These are phyloP conservation scores for Hestina assimilis DNA, from an alignment of 1,140 invertebrate species.

Conservation along the genomic window DNA sequence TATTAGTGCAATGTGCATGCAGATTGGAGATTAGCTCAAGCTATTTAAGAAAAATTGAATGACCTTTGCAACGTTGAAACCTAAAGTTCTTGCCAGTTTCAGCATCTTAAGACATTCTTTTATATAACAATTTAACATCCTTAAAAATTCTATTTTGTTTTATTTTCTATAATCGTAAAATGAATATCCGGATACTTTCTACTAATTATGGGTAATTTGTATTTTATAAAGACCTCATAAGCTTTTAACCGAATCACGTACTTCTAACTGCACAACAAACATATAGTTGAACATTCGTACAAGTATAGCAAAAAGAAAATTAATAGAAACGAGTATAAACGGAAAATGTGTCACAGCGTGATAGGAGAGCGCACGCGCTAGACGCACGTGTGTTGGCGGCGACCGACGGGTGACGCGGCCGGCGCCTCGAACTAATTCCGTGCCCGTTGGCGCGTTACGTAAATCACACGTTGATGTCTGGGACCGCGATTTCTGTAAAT, in stretches of 20 bases:
- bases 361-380: not conserved
- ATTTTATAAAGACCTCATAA: too few species aligned
- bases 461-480: constrained; percentile 31
- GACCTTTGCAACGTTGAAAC: not conserved
- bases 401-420: constrained; percentile 22
- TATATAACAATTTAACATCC: too few species aligned
- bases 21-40: not conserved
- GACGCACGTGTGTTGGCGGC: constrained; percentile 23
- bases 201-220: too few species aligned
- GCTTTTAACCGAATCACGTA: too few species aligned
- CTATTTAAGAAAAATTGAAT: not conserved
- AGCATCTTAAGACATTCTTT: too few species aligned
- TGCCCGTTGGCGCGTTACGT: constrained; percentile 43
- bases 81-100: not conserved
- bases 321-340: not conserved
- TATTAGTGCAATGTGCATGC: constrained; percentile 1
- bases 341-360: constrained; percentile 16
- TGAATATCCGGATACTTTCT: too few species aligned
- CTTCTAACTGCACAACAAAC: too few species aligned
- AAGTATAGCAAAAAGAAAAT: not conserved
- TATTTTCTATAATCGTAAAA: not conserved
- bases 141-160: too few species aligned
- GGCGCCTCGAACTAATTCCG: constrained; percentile 47
- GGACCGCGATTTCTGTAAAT: not conserved
- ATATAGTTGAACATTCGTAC: not conserved